Percentiles rank a stretch among this genome's conserved stretches.
Conservation (phyloP, 92 coral and sea anemone species). For the Umimayanthus chanpuru region DNA sequence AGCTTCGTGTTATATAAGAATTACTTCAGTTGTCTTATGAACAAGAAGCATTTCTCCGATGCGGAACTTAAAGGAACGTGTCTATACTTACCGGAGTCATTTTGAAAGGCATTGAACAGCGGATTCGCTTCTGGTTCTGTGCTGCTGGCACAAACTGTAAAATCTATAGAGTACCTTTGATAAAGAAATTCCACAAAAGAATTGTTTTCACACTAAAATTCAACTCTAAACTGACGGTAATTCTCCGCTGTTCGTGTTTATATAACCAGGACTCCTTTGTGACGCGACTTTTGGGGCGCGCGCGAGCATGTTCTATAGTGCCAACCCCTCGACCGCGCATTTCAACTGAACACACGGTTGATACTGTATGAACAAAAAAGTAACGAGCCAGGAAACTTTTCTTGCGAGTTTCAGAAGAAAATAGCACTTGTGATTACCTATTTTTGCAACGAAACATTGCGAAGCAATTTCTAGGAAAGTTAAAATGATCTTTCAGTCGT, state of each 20-base stretch:
- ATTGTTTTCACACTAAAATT: neutral
- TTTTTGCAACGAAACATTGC: no score
- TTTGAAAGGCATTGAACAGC: neutral
- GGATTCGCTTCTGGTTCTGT: neutral
- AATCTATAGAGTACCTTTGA: neutral
- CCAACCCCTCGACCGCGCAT: no score
- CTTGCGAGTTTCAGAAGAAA: no score
- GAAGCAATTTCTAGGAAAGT: no score
- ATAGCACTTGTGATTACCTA: no score
- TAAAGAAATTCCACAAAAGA: neutral
- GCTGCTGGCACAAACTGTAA: neutral
- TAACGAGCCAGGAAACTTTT: no score
- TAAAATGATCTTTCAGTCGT: no score
- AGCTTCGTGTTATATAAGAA: neutral
- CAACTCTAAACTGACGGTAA: neutral
- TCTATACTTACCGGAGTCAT: constrained; percentile 13
- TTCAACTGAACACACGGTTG: no score
- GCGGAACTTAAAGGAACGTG: neutral
- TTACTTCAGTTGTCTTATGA: neutral
- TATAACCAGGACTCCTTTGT: neutral
- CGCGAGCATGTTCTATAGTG: no score
- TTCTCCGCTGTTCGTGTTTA: neutral
- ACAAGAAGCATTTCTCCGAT: neutral
- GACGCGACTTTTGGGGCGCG: no score
- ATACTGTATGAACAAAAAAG: no score